Conservation (phyloP, 2,797 vertebrate genomes). For the Acipenser transmontanus region DNA sequence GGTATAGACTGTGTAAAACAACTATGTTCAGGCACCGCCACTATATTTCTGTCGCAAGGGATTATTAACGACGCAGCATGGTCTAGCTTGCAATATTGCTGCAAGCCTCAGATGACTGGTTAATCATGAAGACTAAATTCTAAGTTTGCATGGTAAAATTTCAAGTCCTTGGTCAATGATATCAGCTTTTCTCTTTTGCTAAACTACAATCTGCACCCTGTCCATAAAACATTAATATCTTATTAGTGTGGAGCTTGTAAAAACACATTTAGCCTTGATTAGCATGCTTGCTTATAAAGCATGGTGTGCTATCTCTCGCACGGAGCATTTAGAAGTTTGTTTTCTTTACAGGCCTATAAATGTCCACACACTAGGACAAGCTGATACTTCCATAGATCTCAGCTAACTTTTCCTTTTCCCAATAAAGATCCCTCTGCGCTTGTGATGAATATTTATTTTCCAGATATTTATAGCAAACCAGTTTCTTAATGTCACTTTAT, state of each 20-base stretch:
- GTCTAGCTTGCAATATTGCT: no score
- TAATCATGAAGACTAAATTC: neutral
- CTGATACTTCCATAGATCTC: conserved; percentile 1
- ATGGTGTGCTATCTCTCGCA: conserved; percentile 41
- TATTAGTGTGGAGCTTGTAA: conserved; percentile 77
- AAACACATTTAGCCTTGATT: conserved; percentile 84
- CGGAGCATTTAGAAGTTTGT: conserved; percentile 37
- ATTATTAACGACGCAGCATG: no score
- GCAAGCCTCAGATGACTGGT: no score
- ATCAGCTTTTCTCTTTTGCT: conserved; percentile 20
- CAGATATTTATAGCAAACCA: conserved; percentile 38
- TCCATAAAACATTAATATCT: conserved; percentile 63
- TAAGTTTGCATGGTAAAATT: neutral
- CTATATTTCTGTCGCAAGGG: no score
- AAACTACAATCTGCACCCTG: conserved; percentile 35
- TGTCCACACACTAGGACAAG: conserved; percentile 17
- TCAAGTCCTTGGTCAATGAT: conserved; percentile 33
- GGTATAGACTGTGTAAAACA: no score
- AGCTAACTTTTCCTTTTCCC: conserved; percentile 22
- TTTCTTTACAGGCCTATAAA: conserved; percentile 52
- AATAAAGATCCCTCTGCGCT: conserved; percentile 24
- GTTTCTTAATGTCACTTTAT: conserved; percentile 41
- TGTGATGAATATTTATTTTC: conserved; percentile 39
- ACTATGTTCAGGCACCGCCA: no score
- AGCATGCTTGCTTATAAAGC: conserved; percentile 70